Evolutionary conservation across 2,888 invertebrate genomes (phyloP).

Genomic region (Geophilus truncorum): DNA sequence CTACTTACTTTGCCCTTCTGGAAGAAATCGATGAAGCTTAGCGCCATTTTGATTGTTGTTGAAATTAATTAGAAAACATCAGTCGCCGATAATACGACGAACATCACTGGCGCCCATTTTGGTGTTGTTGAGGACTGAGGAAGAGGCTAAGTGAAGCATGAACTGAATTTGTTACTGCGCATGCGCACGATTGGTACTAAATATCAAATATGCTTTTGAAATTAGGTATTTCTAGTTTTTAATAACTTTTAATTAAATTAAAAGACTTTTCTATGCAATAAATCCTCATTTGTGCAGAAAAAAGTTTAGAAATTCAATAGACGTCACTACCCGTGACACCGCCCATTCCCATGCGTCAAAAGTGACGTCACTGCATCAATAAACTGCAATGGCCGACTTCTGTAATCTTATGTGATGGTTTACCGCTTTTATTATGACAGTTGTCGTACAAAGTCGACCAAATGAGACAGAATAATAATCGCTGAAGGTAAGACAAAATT

Average conservation of each 20-base stretch:
- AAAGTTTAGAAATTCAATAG: no score
- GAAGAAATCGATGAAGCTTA: slow-evolving; percentile 69
- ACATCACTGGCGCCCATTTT: neutral
- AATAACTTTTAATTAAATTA: no score
- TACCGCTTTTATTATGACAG: neutral
- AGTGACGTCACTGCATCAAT: neutral
- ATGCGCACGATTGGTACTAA: no score
- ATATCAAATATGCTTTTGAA: no score
- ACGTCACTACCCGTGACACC: neutral
- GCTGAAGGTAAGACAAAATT: neutral
- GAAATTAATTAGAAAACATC: neutral
- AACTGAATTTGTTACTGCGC: no score
- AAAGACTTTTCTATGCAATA: no score
- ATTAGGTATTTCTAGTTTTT: no score
- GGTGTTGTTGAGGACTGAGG: neutral
- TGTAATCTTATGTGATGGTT: neutral
- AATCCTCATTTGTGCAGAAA: no score
- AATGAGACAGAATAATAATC: neutral
- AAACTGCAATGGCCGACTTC: neutral
- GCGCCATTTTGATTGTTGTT: slow-evolving; percentile 55
- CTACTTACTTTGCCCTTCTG: slow-evolving; percentile 66
- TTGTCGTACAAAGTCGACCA: neutral
- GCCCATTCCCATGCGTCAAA: neutral
- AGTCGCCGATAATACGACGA: neutral
- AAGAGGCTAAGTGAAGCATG: no score